These are phyloP conservation scores for Oxystoma pomonae DNA, from an alignment of 2,888 invertebrate species.

Conservation along the genomic window DNA sequence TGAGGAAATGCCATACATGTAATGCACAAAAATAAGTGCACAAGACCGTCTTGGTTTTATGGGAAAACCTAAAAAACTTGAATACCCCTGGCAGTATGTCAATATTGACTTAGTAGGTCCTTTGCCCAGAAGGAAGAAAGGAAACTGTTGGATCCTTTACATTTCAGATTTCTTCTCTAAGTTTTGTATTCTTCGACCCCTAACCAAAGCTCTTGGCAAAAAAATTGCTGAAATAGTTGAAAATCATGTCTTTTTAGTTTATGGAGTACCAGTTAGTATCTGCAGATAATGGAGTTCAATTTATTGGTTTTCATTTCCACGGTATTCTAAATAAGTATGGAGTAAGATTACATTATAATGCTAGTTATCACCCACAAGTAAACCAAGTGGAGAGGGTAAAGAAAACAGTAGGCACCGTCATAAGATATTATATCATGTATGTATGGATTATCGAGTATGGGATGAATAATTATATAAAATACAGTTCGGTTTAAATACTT, in stretches of 20 bases:
- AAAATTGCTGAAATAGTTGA: neutral
- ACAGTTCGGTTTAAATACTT: neutral
- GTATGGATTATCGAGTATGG: neutral
- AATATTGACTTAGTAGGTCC: neutral
- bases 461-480: neutral
- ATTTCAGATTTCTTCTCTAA: neutral
- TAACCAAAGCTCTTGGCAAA: neutral
- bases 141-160: neutral
- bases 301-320: neutral
- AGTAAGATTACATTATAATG: too few species aligned
- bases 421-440: neutral
- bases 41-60: neutral
- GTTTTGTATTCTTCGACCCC: neutral
- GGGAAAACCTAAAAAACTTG: neutral
- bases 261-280: neutral
- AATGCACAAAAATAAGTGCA: neutral
- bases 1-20: neutral
- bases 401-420: neutral
- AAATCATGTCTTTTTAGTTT: neutral
- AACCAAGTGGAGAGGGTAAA: too few species aligned
- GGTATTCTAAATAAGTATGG: too few species aligned
- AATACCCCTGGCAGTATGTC: neutral
- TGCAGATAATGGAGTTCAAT: neutral
- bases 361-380: too few species aligned
- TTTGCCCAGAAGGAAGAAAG: neutral